phyloP scores from a whole-genome alignment of 1,140 invertebrate genomes.

The Arion vulgaris region DNA sequence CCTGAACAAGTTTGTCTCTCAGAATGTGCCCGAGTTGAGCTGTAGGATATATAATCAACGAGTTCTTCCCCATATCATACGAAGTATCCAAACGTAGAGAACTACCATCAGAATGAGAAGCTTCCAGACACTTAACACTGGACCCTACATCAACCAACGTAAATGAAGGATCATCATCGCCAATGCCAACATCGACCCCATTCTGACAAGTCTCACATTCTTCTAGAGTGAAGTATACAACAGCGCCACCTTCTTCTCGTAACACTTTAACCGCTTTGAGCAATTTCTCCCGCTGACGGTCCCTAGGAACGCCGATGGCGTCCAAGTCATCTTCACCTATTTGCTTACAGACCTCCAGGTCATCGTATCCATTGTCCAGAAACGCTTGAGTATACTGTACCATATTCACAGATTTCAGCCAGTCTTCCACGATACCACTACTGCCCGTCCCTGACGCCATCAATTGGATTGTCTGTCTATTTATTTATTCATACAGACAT shows the following conservation, averaged over 20 bases:
- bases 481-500: too few relatives aligned
- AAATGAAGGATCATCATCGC: neutral
- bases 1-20: slow-evolving; percentile 86
- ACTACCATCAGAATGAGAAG: neutral
- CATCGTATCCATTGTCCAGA: slow-evolving; percentile 96
- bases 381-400: slow-evolving; percentile 93
- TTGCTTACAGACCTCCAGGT: slow-evolving; percentile 96
- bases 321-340: slow-evolving; percentile 95
- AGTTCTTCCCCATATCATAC: slow-evolving; percentile 87
- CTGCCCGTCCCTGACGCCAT: slow-evolving; percentile 62
- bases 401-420: slow-evolving; percentile 90
- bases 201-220: slow-evolving; percentile 71
- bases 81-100: slow-evolving; percentile 81
- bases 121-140: neutral
- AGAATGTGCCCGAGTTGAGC: slow-evolving; percentile 84
- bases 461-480: too few relatives aligned
- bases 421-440: slow-evolving; percentile 87
- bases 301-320: slow-evolving; percentile 92
- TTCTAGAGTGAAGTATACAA: slow-evolving; percentile 92
- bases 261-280: slow-evolving; percentile 88
- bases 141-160: neutral
- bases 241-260: slow-evolving; percentile 90
- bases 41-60: slow-evolving; percentile 84
- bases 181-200: slow-evolving; percentile 16
- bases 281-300: slow-evolving; percentile 83